Base-by-base conservation (phyloP, 2,888 invertebrate species). In the Lochmaea crataegi region DNA sequence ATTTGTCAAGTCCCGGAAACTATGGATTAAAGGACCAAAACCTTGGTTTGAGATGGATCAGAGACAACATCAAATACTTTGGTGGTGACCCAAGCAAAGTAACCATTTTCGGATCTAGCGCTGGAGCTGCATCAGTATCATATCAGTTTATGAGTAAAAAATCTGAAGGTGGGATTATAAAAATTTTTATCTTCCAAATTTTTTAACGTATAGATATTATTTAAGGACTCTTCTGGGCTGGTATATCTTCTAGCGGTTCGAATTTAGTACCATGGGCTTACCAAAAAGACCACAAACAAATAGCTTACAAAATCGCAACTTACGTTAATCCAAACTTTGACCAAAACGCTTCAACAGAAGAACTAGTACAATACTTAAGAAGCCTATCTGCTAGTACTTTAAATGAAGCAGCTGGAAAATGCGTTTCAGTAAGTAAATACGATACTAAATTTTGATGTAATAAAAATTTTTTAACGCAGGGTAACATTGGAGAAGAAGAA, bases 241-340 rank as follows among this genome's bases (percentile, higher is more conserved):
- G 80, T 6, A 78, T 81, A 48, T 60, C 74, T 11, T 72, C 77
- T 63, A 81, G 81, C 63, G 82, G 81, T 2, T 74, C 79, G 9
- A 72, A 76, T 11, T 41, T 82, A 18, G 72, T 73, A 22, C 72
- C 79, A 16, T 81, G 81, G 81, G 77, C 78, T 1, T 78, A 75
- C 53, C 80, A 81, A 71, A 77, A 77, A 56, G 74, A 79, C 64
- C 48, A 63, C 51, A 73, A 66, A 18, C 41, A 51, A 14, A 60
- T 63, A 11, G 70, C 70, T 7, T 73, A 69, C 56, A 60, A 61
- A 56, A 16, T 73, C 3, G 69, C 70, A 32, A 38, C 63, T 16
- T 12, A 26, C 18, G 16, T 73, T 18, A 38, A 70, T 61, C 18
- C 26, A 42, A 61, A 14, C 4, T 70, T 73, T 45, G 32, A 60